A percentile compares a stretch with the other conserved stretches of the same genome.
Evolutionary conservation across 1,140 invertebrate genomes (phyloP).

Genomic region (Globodera rostochiensis): DNA sequence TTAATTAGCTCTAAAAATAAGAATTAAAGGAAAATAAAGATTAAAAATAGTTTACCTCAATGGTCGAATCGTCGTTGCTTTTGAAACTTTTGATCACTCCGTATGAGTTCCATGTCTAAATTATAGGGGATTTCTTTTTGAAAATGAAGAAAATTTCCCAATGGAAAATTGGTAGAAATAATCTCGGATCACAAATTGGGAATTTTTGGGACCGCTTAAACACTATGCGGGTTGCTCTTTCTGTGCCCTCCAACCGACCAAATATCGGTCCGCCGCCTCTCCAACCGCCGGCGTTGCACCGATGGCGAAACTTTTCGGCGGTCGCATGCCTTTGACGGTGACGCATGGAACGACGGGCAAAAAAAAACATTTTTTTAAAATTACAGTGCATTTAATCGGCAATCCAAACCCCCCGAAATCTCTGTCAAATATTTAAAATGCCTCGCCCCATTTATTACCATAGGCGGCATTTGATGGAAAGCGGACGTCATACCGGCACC

Average conservation of each 20-base stretch:
- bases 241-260: background rate
- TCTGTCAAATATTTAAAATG: too few species aligned
- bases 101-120: conserved; percentile 31
- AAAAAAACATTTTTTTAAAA: background rate
- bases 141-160: too few species aligned
- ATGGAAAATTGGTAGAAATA: too few species aligned
- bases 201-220: too few species aligned
- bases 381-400: background rate
- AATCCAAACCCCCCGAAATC: background rate
- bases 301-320: conserved; percentile 26
- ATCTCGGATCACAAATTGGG: too few species aligned
- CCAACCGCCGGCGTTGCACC: conserved; percentile 29
- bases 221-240: too few species aligned
- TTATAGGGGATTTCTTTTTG: background rate
- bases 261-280: conserved; percentile 16
- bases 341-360: background rate
- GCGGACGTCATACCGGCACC: background rate
- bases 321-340: conserved; percentile 21
- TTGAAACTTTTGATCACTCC: conserved; percentile 32
- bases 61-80: conserved; percentile 17
- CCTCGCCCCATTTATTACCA: background rate
- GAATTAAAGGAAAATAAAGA: conserved; percentile 6
- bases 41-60: conserved; percentile 31
- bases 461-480: background rate
- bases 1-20: too few species aligned